Base-by-base conservation (phyloP, 2,888 invertebrate genomes). In the Endotricha flammealis region DNA sequence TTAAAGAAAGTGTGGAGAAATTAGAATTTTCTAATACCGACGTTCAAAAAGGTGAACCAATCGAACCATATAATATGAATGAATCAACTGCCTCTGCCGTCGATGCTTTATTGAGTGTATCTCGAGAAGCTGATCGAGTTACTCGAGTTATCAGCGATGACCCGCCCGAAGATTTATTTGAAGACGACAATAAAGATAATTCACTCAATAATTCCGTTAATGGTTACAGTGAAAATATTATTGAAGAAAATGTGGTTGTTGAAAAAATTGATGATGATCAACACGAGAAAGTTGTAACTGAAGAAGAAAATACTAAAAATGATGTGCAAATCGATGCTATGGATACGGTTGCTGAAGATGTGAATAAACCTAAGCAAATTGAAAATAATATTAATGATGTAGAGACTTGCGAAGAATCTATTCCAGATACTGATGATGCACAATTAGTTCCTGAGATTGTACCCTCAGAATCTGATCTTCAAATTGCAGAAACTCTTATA, bases 401-500 rank as follows among this genome's bases (percentile, higher is more conserved):
- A 7, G 23, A 10, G 6, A 28, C 17, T 11, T 1, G 11, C 5
- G 20, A 16, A 29, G 17, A 32, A 22, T 3, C 11, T 2, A 13
- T 7, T 14, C 12, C 17, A 20, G 25, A 28, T 8, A 31, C 10
- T n/a, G n/a, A 34, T 14, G 23, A 34, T 11, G 27, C 20, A 25
- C 34, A 25, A n/a, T 17, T 25, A 16, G 2, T 27, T 2, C 12
- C 13, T 4, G 64, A 77, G 43, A 76, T 47, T 53, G 42, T 58
- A 23, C 87, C 82, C 3, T 69, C 87, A 12, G 87, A 86, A 62
- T 85, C 85, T 8, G 87, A 83, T 55, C 63, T 87, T 9, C 87
- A 87, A 66, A 75, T 87, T 41, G 87, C 87, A 10, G 85, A 87
- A 58, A 69, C 87, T 1, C 69, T 87, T 11, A 78, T 87, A 32